Evolutionary conservation across 2,113 vertebrate species (phyloP).

Genomic region (Pipa parva): DNA sequence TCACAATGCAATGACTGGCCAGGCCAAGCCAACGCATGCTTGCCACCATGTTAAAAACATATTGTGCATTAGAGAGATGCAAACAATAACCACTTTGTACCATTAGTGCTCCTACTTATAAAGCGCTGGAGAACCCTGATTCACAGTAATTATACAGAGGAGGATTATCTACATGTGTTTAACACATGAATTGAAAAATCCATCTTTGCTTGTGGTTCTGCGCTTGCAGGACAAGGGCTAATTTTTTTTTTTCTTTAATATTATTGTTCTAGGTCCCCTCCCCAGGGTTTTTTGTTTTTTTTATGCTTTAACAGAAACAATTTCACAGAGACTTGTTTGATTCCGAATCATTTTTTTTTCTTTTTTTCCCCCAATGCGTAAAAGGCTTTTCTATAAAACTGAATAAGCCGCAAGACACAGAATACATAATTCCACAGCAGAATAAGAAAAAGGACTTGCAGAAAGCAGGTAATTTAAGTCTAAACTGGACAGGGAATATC

Average conservation of each 20-base stretch:
- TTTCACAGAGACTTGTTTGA: conserved; percentile 22
- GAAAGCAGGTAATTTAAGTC: conserved; percentile 37
- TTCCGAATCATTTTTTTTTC: conserved; percentile 22
- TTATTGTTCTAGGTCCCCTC: conserved; percentile 23
- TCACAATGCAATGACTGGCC: conserved; percentile 1
- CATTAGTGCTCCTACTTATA: conserved; percentile 20
- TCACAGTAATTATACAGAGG: conserved; percentile 31
- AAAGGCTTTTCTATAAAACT: conserved; percentile 16
- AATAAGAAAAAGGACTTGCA: conserved; percentile 4
- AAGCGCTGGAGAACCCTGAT: conserved; percentile 22
- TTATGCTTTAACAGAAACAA: conserved; percentile 24
- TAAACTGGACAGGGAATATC: conserved; percentile 31
- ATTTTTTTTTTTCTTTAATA: conserved; percentile 34
- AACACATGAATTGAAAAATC: conserved; percentile 30
- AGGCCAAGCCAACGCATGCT: conserved; percentile 1
- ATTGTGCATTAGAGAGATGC: not conserved
- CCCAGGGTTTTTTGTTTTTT: conserved; percentile 19
- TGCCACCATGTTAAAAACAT: conserved; percentile 10
- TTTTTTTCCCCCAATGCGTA: not conserved
- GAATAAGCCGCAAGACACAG: conserved; percentile 24
- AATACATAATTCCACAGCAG: conserved; percentile 22
- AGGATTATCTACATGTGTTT: conserved; percentile 34
- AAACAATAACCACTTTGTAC: conserved; percentile 24
- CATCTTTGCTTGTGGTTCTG: conserved; percentile 22
- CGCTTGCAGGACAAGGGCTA: conserved; percentile 19